Conservation (phyloP, 2,113 vertebrate species). For the Reinhardtius hippoglossoides region DNA sequence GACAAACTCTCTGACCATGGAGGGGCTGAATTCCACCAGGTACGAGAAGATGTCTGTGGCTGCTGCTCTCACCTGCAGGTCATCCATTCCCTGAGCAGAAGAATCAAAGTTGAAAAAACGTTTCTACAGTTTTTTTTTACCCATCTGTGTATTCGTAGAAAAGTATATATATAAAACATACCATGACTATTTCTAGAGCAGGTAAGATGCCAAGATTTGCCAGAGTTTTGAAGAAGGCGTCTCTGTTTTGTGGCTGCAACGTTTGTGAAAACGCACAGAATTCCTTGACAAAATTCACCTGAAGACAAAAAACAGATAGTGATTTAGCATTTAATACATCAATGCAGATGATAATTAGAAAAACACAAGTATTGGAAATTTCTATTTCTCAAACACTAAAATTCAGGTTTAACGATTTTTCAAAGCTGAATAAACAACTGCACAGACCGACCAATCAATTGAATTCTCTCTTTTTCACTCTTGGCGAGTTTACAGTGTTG, state of each 20-base stretch:
- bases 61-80: slow-evolving; percentile 96
- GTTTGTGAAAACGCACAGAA: slow-evolving; percentile 99
- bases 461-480: too few relatives aligned
- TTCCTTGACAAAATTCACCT: slow-evolving; percentile 99
- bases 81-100: slow-evolving; percentile 92
- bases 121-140: background rate
- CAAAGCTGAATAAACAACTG: too few relatives aligned
- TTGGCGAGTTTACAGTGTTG: too few relatives aligned
- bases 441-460: too few relatives aligned
- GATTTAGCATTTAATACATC: background rate
- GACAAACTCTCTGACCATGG: slow-evolving; percentile 98
- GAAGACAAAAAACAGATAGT: background rate
- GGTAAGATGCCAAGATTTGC: slow-evolving; percentile 97
- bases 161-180: slow-evolving; percentile 69
- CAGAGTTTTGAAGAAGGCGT: slow-evolving; percentile 97
- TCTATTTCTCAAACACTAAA: too few relatives aligned
- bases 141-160: background rate
- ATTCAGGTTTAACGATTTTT: too few relatives aligned
- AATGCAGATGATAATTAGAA: background rate
- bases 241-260: slow-evolving; percentile 96
- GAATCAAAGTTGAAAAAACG: background rate
- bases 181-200: slow-evolving; percentile 98
- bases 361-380: too few relatives aligned
- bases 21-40: slow-evolving; percentile 99
- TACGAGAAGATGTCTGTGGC: slow-evolving; percentile 99